Evolutionary conservation across 1,140 invertebrate species (phyloP).

Genomic region (Lepidurus apus): DNA sequence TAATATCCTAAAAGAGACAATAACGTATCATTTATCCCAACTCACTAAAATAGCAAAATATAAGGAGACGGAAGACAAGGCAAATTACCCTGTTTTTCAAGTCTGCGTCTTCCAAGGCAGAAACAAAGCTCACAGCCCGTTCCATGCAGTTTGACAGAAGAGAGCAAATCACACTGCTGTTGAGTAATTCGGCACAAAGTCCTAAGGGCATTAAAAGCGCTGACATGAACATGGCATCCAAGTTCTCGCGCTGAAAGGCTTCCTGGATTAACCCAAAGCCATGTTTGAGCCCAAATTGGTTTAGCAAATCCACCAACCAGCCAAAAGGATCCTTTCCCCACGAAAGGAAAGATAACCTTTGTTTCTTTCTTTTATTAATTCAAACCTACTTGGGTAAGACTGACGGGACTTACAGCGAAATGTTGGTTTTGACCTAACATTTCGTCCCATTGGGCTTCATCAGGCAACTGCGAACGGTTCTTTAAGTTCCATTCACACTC

Average conservation of each 20-base stretch:
- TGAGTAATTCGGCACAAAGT: constrained; percentile 48
- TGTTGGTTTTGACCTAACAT: constrained; percentile 41
- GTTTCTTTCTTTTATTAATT: background rate
- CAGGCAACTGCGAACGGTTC: constrained; percentile 40
- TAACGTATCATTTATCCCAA: background rate
- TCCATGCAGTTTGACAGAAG: constrained; percentile 42
- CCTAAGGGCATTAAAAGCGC: constrained; percentile 46
- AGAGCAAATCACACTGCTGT: constrained; percentile 35
- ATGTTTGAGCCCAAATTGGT: constrained; percentile 49
- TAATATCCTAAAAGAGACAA: constrained; percentile 46
- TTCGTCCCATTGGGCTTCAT: constrained; percentile 43
- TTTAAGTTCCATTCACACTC: constrained; percentile 51
- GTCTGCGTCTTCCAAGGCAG: constrained; percentile 47
- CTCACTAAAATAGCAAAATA: too few relatives aligned
- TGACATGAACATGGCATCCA: constrained; percentile 47
- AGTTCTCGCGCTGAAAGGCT: constrained; percentile 43
- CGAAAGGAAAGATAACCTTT: background rate
- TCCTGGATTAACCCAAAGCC: constrained; percentile 47
- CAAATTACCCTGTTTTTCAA: constrained; percentile 48
- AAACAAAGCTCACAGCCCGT: constrained; percentile 45
- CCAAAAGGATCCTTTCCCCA: constrained; percentile 46
- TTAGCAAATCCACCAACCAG: constrained; percentile 51
- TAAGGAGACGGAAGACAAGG: constrained; percentile 26
- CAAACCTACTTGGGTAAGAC: constrained; percentile 36
- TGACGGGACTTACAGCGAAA: constrained; percentile 36